Percentiles rank a stretch among this genome's conserved stretches.
These are phyloP conservation scores for Arctocebus calabarensis DNA, from an alignment of 2,797 vertebrate species.

Conservation along the genomic window DNA sequence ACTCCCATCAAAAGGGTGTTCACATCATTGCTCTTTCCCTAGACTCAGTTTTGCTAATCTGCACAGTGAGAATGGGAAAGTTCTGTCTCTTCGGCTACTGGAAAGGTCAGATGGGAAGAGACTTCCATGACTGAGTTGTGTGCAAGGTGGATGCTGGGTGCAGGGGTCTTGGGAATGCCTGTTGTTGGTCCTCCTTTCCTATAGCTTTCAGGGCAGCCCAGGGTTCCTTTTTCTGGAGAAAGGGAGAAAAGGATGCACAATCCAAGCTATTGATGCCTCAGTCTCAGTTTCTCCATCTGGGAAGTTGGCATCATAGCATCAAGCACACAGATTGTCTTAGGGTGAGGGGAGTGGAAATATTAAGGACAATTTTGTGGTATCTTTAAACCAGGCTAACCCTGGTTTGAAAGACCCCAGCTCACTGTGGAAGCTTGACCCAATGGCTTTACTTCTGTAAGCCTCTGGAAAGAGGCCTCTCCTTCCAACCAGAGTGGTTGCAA, in stretches of 20 bases:
- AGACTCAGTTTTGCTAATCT: slow-evolving; percentile 18
- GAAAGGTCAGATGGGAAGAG: background rate
- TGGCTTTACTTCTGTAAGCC: background rate
- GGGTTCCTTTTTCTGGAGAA: background rate
- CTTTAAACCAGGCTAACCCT: background rate
- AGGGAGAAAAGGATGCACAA: background rate
- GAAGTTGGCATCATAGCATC: background rate
- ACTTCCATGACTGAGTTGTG: background rate
- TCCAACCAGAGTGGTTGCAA: background rate
- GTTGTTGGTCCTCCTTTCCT: background rate
- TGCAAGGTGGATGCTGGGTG: background rate
- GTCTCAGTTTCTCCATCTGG: background rate
- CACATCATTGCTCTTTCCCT: background rate
- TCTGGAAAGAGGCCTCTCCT: background rate
- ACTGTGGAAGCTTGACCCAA: background rate
- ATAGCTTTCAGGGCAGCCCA: background rate
- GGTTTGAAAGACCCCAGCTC: background rate
- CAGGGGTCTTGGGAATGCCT: background rate
- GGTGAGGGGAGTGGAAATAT: background rate
- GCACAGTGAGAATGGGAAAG: background rate
- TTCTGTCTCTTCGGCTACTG: background rate
- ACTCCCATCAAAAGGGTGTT: background rate
- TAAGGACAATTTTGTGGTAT: background rate
- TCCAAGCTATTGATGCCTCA: background rate
- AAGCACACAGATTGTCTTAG: background rate